Conservation (phyloP, 2,797 vertebrate genomes). For the Myotis findleyi region DNA sequence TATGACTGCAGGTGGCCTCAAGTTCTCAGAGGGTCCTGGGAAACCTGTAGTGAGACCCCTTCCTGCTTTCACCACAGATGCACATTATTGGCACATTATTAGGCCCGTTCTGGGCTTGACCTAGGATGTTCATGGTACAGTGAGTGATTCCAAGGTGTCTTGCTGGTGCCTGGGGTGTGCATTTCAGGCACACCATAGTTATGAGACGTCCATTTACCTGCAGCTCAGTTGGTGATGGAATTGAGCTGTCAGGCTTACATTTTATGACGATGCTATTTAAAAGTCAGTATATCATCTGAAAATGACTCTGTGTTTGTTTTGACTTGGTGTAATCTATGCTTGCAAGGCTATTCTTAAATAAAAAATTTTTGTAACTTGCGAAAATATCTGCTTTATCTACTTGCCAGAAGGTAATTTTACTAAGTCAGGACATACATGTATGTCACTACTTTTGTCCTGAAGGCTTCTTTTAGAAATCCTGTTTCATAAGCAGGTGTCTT, state of each 20-base stretch:
- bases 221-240: background rate
- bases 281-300: background rate
- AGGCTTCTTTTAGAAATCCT: background rate
- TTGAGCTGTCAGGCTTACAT: background rate
- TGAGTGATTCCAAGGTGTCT: no score
- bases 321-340: background rate
- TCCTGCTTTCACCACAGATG: no score
- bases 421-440: background rate
- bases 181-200: background rate
- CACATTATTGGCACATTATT: no score
- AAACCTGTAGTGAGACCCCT: background rate
- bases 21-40: background rate
- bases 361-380: background rate
- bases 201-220: background rate
- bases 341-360: background rate
- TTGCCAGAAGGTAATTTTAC: background rate
- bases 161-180: background rate
- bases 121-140: background rate
- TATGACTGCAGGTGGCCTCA: no score
- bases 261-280: background rate
- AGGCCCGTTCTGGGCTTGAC: background rate
- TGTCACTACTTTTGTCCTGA: background rate
- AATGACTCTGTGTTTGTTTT: background rate
- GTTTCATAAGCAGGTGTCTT: background rate
- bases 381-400: background rate